Evolutionary conservation across 2,888 invertebrate genomes (phyloP).

Genomic region (Lepidochrysops patricia): DNA sequence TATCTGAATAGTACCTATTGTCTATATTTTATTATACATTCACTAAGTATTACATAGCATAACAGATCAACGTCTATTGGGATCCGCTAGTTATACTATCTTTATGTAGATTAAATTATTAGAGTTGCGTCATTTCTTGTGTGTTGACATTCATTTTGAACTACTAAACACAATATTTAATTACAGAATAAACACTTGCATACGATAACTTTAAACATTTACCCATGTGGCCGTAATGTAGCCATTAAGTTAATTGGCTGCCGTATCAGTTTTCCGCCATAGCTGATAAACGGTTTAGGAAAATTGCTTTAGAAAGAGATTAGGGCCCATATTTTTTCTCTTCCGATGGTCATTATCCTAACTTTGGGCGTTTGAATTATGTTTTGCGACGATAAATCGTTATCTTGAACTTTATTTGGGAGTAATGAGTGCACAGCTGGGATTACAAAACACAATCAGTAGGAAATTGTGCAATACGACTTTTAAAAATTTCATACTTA

Average conservation of each 20-base stretch:
- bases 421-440: not conserved
- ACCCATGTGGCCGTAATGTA: constrained; percentile 41
- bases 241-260: constrained; percentile 68
- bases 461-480: too few relatives aligned
- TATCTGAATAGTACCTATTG: too few relatives aligned
- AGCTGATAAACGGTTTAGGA: constrained; percentile 65
- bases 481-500: too few relatives aligned
- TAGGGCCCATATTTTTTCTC: constrained; percentile 26
- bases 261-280: constrained; percentile 66
- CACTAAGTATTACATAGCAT: too few relatives aligned
- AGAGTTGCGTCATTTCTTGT: too few relatives aligned
- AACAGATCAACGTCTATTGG: too few relatives aligned
- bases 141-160: too few relatives aligned
- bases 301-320: constrained; percentile 49
- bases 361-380: constrained; percentile 11
- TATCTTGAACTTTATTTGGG: not conserved
- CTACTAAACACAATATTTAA: too few relatives aligned
- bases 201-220: constrained; percentile 10
- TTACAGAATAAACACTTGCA: too few relatives aligned
- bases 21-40: too few relatives aligned
- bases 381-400: not conserved
- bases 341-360: constrained; percentile 9
- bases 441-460: not conserved
- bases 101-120: too few relatives aligned
- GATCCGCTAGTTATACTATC: too few relatives aligned